Percentiles rank a stretch among this genome's conserved stretches.
phyloP scores from a whole-genome alignment of 2,113 vertebrate species.

The Thymallus thymallus region DNA sequence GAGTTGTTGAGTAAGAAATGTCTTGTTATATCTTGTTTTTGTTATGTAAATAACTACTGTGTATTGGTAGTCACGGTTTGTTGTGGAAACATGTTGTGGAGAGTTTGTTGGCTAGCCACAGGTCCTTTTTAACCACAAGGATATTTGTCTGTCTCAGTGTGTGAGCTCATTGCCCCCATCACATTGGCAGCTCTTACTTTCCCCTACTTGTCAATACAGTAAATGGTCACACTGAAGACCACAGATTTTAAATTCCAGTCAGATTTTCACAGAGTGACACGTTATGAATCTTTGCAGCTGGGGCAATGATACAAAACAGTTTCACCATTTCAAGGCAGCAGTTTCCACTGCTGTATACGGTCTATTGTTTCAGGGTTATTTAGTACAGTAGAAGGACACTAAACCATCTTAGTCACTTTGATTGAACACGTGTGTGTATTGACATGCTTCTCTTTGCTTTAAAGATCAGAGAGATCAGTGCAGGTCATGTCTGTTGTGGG shows the following conservation, averaged over 20 bases:
- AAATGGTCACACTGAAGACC: neutral
- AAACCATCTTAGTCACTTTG: neutral
- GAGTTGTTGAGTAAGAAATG: neutral
- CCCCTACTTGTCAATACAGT: neutral
- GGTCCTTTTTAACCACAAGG: neutral
- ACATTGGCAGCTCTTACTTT: neutral
- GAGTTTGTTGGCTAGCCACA: conserved; percentile 23
- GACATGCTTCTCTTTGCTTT: neutral
- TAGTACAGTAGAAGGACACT: neutral
- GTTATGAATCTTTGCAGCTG: too few relatives aligned
- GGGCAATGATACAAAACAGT: too few relatives aligned
- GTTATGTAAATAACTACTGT: neutral
- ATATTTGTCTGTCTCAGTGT: too few relatives aligned
- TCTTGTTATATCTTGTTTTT: neutral
- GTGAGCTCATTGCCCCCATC: too few relatives aligned
- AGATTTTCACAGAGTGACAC: too few relatives aligned
- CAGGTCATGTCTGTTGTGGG: conserved; percentile 11
- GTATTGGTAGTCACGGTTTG: neutral
- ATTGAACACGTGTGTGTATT: neutral
- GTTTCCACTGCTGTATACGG: too few relatives aligned
- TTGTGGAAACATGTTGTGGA: conserved; percentile 22
- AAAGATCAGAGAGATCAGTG: neutral
- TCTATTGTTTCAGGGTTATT: too few relatives aligned
- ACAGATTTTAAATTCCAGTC: neutral
- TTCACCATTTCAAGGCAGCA: too few relatives aligned